These are phyloP conservation scores for Cyclura pinguis DNA, from an alignment of 2,797 vertebrate species.

Conservation along the genomic window DNA sequence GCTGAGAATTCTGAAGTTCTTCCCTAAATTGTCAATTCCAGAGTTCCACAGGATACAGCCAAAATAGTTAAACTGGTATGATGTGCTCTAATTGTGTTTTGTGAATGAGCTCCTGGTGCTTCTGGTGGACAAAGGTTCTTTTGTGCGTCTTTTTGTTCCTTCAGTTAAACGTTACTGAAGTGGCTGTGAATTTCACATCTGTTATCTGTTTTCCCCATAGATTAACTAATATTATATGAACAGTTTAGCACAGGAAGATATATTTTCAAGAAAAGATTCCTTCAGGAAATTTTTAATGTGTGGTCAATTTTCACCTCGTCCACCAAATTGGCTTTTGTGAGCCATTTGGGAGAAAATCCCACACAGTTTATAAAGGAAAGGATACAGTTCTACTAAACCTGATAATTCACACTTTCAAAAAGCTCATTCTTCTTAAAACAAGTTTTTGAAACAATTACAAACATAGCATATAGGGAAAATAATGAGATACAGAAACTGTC, in stretches of 20 bases:
- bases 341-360: neutral
- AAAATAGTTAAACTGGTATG: too few species aligned
- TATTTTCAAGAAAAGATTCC: neutral
- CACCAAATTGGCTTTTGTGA: neutral
- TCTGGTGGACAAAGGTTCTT: too few species aligned
- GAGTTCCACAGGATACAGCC: too few species aligned
- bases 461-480: too few species aligned
- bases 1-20: too few species aligned
- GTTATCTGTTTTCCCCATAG: neutral
- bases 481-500: neutral
- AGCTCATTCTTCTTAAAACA: neutral
- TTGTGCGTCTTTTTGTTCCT: too few species aligned
- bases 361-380: neutral
- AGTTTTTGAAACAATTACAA: too few species aligned
- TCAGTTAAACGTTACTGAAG: neutral
- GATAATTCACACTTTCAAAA: neutral
- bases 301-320: neutral
- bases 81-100: too few species aligned
- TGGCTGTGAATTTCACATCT: neutral
- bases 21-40: too few species aligned
- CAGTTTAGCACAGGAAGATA: neutral
- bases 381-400: neutral
- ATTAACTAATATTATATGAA: neutral
- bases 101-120: too few species aligned
- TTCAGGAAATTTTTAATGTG: constrained; percentile 3